These are phyloP conservation scores for Buceros bicornis DNA, from an alignment of 2,797 vertebrate genomes.

Conservation along the genomic window DNA sequence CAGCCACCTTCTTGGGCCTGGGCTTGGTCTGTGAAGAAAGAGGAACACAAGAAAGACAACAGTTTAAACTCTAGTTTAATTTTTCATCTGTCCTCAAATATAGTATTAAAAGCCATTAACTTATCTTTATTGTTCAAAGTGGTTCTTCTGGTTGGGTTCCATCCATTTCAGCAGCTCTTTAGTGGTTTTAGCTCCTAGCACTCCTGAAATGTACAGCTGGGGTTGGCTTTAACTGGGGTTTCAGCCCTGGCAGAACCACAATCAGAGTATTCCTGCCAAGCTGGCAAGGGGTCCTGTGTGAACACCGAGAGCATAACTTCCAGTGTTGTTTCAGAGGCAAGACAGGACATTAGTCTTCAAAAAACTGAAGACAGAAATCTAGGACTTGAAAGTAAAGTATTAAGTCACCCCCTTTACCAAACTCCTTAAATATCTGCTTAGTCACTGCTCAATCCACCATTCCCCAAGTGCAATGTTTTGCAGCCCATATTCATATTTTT, in stretches of 20 bases:
- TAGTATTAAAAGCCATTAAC: neutral
- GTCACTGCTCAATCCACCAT: neutral
- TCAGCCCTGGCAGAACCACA: neutral
- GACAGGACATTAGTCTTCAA: neutral
- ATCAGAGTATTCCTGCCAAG: neutral
- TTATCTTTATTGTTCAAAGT: neutral
- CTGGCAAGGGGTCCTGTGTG: neutral
- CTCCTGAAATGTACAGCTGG: neutral
- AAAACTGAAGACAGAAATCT: neutral
- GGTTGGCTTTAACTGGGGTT: neutral
- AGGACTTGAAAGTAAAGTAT: neutral
- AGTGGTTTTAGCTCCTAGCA: neutral
- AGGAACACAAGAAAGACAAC: neutral
- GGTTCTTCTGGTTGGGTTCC: neutral
- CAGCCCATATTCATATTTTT: neutral
- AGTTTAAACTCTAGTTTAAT: neutral
- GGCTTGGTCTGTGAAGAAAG: neutral
- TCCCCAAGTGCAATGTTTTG: neutral
- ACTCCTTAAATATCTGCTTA: neutral
- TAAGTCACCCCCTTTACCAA: neutral
- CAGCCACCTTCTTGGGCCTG: neutral
- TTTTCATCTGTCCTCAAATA: neutral
- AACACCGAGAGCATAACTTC: neutral
- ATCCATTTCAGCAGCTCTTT: neutral
- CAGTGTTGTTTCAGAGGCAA: neutral